Base-by-base conservation (phyloP, 2,113 vertebrate species). In the Hystrix brachyura region DNA sequence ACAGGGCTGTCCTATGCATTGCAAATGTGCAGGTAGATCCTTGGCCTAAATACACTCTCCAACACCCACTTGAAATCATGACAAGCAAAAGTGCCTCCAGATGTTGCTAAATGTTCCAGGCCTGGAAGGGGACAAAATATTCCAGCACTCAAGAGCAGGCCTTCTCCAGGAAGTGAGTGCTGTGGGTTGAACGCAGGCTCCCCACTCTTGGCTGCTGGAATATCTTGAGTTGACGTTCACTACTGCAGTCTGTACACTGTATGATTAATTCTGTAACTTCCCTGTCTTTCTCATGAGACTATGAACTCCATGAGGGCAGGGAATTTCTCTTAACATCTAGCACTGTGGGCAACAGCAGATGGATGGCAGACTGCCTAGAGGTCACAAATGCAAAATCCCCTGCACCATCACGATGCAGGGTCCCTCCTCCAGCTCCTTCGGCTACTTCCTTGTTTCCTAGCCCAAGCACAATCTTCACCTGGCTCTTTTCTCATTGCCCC, bases 61-160 rank as follows among this genome's bases (percentile, higher is more conserved):
- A 21, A 5, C 10, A 6, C 46, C 11, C 2, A 80, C 29, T 25
- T 55, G 13, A 0, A 71, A 15, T 57, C 43, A 57, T 0, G 10
- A 59, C 2, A 76, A 89, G 51, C 34, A 4, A 27, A 79, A 69
- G 32, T 9, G 19, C 71, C 57, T 91, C 60, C 13, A 38, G 18
- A 69, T 51, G 29, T 5, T 64, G 46, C 29, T 60, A 69, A 46
- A 64, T 18, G 74, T 51, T 12, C 43, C 25, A 48, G 55, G 48
- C 23, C 3, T 10, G 25, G 12, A 18, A 57, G 43, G 15, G 7
- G 76, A 23, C 62, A 80, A 55, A 95, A 59, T 1, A 25, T 29
- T n/a, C 29, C 1, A 46, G 14, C n/a, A n/a, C 10, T 83, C 13
- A 27, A 64, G 15, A 43, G 17, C 29, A 64, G 76, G 67, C 21